Evolutionary conservation across 2,888 invertebrate genomes (phyloP).

Genomic region (Drosophila mettleri): DNA sequence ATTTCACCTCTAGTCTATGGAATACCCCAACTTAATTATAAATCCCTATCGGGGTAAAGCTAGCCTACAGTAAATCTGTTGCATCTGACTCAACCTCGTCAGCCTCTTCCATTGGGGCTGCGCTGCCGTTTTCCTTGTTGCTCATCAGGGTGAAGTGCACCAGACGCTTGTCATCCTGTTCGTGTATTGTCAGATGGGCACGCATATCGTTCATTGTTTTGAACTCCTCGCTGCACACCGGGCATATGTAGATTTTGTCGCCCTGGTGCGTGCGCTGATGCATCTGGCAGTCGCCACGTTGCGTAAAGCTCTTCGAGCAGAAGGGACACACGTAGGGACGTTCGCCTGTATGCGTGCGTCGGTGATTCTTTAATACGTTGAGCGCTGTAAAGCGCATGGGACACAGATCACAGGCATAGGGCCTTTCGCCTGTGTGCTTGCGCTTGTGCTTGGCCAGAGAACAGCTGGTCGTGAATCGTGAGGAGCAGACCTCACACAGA

Average conservation of each 20-base stretch:
- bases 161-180: constrained; percentile 61
- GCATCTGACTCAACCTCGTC: constrained; percentile 54
- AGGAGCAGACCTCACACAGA: constrained; percentile 86
- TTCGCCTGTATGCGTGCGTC: constrained; percentile 87
- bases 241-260: constrained; percentile 78
- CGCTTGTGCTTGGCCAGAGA: constrained; percentile 87
- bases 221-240: constrained; percentile 81
- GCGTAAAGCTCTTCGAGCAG: constrained; percentile 87
- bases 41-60: constrained; percentile 33
- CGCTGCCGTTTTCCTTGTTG: constrained; percentile 59
- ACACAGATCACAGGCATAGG: constrained; percentile 87
- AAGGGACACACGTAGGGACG: constrained; percentile 86
- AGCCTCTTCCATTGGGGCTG: constrained; percentile 40
- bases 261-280: constrained; percentile 87
- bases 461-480: constrained; percentile 87
- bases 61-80: constrained; percentile 40
- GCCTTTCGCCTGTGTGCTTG: constrained; percentile 87
- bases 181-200: constrained; percentile 86
- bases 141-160: constrained; percentile 61
- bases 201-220: constrained; percentile 86
- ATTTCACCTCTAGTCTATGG: constrained; percentile 3
- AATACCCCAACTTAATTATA: constrained; percentile 14
- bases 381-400: constrained; percentile 87
- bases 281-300: constrained; percentile 86
- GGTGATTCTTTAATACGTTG: constrained; percentile 87